These are phyloP conservation scores for Spatulosminthurus flaviceps DNA, from an alignment of 2,888 invertebrate species.

Conservation along the genomic window DNA sequence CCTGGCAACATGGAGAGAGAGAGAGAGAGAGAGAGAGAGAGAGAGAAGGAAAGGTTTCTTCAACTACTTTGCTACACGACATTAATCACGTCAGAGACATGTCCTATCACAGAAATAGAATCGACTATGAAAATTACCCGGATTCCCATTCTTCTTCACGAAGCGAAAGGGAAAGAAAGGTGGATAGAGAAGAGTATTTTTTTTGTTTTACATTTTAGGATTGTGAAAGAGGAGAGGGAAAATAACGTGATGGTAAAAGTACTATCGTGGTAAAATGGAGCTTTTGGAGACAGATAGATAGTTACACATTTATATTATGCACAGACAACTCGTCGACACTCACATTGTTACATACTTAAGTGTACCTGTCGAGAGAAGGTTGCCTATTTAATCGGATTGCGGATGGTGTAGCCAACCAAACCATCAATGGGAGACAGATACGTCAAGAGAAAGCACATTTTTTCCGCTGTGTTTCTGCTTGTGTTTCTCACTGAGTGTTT, in stretches of 20 bases:
- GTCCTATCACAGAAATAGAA: conserved; percentile 46
- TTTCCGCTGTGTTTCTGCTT: conserved; percentile 13
- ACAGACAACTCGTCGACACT: neutral
- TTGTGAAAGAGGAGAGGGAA: conserved; percentile 6
- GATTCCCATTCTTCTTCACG: conserved; percentile 26
- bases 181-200: conserved; percentile 11
- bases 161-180: neutral
- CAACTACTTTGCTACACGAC: conserved; percentile 42
- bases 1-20: neutral
- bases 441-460: conserved; percentile 33
- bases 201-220: conserved; percentile 38
- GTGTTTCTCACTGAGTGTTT: conserved; percentile 6
- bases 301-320: neutral
- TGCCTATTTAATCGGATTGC: conserved; percentile 37
- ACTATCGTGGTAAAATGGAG: too few relatives aligned
- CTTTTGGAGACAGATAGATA: too few relatives aligned
- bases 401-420: conserved; percentile 38
- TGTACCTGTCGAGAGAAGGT: conserved; percentile 13
- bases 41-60: conserved; percentile 23
- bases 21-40: conserved; percentile 8
- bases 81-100: conserved; percentile 54
- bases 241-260: neutral
- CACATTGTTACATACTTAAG: neutral
- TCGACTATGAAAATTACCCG: conserved; percentile 52
- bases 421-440: conserved; percentile 36